phyloP scores from a whole-genome alignment of 2,797 vertebrate genomes.

The Margarornis squamiger region DNA sequence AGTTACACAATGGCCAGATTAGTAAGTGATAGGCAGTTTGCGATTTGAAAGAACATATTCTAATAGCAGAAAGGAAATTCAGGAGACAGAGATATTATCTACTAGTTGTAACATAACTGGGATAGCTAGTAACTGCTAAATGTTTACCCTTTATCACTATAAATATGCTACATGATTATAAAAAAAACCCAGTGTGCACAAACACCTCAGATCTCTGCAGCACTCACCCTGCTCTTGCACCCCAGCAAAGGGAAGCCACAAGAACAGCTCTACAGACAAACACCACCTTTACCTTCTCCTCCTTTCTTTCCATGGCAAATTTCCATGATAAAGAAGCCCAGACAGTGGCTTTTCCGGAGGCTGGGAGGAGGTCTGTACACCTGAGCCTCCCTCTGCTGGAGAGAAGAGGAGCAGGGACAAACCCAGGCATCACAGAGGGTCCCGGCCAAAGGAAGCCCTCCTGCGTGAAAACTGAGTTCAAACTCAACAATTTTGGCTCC shows the following conservation, averaged over 20 bases:
- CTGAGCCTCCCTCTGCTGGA: neutral
- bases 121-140: constrained; percentile 33
- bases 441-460: neutral
- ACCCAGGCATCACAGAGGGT: neutral
- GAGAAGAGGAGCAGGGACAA: neutral
- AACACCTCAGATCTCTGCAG: neutral
- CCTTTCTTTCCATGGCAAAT: neutral
- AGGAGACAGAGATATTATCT: constrained; percentile 63
- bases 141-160: constrained; percentile 28
- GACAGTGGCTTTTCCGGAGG: neutral
- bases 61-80: constrained; percentile 67
- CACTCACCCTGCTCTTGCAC: neutral
- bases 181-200: rapidly evolving
- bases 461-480: neutral
- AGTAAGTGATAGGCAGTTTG: constrained; percentile 72
- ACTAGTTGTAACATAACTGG: constrained; percentile 62
- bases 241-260: neutral
- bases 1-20: constrained; percentile 75
- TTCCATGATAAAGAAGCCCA: neutral
- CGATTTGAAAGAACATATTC: constrained; percentile 65
- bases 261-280: neutral
- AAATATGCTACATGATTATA: constrained; percentile 17
- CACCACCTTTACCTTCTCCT: neutral
- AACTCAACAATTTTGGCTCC: neutral
- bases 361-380: neutral